Evolutionary conservation across 2,113 vertebrate genomes (phyloP), one percentile per base, ranked within the genome.

Genomic region (Clarias magur): DNA sequence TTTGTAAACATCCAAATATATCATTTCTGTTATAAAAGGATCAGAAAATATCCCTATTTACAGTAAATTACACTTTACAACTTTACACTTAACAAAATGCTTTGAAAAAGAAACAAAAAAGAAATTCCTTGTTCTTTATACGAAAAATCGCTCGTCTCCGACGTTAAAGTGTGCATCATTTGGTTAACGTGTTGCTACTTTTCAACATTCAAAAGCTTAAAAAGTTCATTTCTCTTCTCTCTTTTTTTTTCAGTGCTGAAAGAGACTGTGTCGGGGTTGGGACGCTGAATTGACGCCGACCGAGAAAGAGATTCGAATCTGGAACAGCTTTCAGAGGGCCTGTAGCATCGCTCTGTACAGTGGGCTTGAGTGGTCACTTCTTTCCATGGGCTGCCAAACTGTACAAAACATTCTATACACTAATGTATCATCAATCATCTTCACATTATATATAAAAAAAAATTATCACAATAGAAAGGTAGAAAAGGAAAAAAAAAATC

Each of bases 11-110:
- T 91, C 67, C 86, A 63, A 63, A 85, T 59, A 85, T 92, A 90
- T 88, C 86, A 81, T 89, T 90, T 91, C 87, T 92, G 88, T 93
- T 94, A 94, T 89, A 95, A 94, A 95, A 93, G 87, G 89, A 93
- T 93, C 92, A 92, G 90, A 92, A 95, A 95, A 93, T 89, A 88
- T 93, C 81, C 92, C 91, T 95, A 95, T 95, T 94, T 95, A 95
- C 94, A 95, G 91, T 94, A 92, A 93, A 93, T 93, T 93, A 94
- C 94, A 95, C 90, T 94, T 94, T 94, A 95, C 94, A 95, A 90
- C 93, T 95, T 95, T 94, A 94, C 94, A 94, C 86, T 90, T 91
- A 91, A 89, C 91, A 88, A 92, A 92, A 91, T 54, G 86, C 88
- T 89, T 88, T 92, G 92, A 91, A 92, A 79, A 80, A 30, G 1